phyloP scores from a whole-genome alignment of 2,113 vertebrate species.

The Triplophysa dalaica region DNA sequence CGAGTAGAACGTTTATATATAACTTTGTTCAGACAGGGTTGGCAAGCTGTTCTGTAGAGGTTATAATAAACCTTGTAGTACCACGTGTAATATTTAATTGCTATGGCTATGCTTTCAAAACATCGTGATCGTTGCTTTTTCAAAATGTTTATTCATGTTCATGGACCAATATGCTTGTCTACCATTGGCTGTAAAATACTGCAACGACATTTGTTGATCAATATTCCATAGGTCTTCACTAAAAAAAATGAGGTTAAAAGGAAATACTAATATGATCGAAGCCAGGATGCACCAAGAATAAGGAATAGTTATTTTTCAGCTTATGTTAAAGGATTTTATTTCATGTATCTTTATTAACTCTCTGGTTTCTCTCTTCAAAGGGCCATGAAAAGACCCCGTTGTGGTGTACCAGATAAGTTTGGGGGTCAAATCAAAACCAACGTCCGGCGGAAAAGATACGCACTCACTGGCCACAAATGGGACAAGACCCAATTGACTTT shows the following conservation, averaged over 20 bases:
- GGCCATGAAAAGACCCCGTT: slow-evolving; percentile 92
- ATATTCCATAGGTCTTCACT: too few relatives aligned
- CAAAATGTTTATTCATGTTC: too few relatives aligned
- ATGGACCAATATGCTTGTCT: too few relatives aligned
- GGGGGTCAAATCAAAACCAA: slow-evolving; percentile 90
- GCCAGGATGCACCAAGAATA: too few relatives aligned
- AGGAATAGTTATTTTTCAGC: not conserved
- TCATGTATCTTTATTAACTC: not conserved
- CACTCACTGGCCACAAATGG: slow-evolving; percentile 92
- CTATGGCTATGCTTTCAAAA: not conserved
- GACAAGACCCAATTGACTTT: slow-evolving; percentile 87
- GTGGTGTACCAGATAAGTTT: slow-evolving; percentile 94
- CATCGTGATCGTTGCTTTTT: not conserved
- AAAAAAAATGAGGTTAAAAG: too few relatives aligned
- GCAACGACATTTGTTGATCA: too few relatives aligned
- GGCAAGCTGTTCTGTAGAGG: not conserved
- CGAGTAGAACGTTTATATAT: not conserved
- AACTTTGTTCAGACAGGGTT: not conserved
- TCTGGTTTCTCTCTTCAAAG: slow-evolving; percentile 64
- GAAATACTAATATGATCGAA: too few relatives aligned
- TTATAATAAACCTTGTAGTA: not conserved
- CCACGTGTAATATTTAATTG: not conserved
- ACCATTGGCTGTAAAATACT: too few relatives aligned
- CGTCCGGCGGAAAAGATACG: slow-evolving; percentile 89
- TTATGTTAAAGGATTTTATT: not conserved